These are phyloP conservation scores for Drosophila infuscata DNA, from an alignment of 2,888 invertebrate genomes.

Conservation along the genomic window DNA sequence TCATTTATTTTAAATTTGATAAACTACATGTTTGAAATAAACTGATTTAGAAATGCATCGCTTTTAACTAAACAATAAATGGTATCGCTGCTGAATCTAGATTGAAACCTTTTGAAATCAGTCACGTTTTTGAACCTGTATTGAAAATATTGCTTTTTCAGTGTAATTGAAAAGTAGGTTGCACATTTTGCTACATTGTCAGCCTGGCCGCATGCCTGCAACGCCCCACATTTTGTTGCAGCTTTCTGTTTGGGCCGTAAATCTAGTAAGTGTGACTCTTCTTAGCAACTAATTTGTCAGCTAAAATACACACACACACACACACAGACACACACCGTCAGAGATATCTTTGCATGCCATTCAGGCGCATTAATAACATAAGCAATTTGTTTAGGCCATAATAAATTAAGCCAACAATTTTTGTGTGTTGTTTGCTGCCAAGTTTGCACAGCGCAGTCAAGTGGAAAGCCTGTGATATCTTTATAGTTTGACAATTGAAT, in stretches of 20 bases:
- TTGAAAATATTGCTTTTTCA: background rate
- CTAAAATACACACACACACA: conserved; percentile 52
- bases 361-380: conserved; percentile 35
- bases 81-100: background rate
- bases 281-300: conserved; percentile 69
- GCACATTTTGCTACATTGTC: conserved; percentile 74
- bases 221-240: conserved; percentile 50
- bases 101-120: conserved; percentile 4
- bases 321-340: conserved; percentile 27
- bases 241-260: conserved; percentile 53
- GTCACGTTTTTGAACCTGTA: background rate
- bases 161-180: conserved; percentile 78
- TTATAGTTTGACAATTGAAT: conserved; percentile 74
- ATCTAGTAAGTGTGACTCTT: conserved; percentile 47
- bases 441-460: conserved; percentile 57
- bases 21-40: background rate
- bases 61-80: background rate
- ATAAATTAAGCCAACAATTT: conserved; percentile 73
- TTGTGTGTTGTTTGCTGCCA: conserved; percentile 26
- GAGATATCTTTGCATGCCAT: conserved; percentile 22
- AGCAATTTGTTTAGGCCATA: conserved; percentile 64
- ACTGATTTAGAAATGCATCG: too few species aligned
- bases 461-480: conserved; percentile 78
- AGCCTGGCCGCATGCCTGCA: conserved; percentile 15
- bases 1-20: background rate